Evolutionary conservation across 1,140 invertebrate species (phyloP).

Genomic region (Trichonephila clavata): DNA sequence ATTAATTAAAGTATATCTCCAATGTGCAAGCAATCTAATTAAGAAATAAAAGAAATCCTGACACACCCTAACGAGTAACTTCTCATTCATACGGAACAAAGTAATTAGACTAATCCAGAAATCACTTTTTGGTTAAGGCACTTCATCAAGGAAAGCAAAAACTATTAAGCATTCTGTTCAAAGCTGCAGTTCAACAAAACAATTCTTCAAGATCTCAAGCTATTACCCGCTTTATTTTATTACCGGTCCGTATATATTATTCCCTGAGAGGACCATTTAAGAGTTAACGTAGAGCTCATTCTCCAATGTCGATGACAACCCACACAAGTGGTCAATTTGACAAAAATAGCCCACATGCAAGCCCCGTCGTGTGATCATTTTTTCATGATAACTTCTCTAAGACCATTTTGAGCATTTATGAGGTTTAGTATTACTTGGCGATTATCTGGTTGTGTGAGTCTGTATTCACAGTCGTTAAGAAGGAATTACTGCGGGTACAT

Average conservation of each 20-base stretch:
- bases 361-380: slow-evolving; percentile 6
- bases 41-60: too few species aligned
- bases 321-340: slow-evolving; percentile 43
- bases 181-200: neutral
- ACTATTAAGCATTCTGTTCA: neutral
- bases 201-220: neutral
- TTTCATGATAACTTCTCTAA: slow-evolving; percentile 33
- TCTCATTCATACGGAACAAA: neutral
- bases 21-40: too few species aligned
- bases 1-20: too few species aligned
- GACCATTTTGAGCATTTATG: slow-evolving; percentile 47
- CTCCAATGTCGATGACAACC: slow-evolving; percentile 16
- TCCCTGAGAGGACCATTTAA: slow-evolving; percentile 17
- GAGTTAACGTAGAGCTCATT: neutral
- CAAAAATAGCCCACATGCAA: slow-evolving; percentile 23
- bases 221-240: slow-evolving; percentile 39
- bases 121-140: neutral
- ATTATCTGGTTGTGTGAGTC: slow-evolving; percentile 16
- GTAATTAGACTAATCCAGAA: slow-evolving; percentile 12
- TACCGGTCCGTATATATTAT: slow-evolving; percentile 22
- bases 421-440: slow-evolving; percentile 14
- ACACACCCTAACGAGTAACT: neutral
- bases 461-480: slow-evolving; percentile 47
- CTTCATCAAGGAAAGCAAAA: neutral
- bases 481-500: slow-evolving; percentile 2